Conservation (phyloP, 2,797 vertebrate species). For the Heterohyrax brucei region DNA sequence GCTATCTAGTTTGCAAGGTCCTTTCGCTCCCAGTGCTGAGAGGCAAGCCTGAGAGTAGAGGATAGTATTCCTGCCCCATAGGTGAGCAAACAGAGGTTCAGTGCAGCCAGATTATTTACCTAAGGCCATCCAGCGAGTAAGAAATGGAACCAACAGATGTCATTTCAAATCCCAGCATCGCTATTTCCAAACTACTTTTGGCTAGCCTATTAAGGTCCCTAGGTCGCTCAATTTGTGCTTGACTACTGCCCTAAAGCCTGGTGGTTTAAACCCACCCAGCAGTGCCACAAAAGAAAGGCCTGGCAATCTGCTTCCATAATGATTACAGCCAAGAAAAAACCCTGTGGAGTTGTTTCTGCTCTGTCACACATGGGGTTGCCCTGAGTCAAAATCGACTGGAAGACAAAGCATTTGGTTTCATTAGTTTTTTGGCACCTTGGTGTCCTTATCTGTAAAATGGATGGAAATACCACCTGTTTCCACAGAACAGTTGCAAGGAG, state of each 20-base stretch:
- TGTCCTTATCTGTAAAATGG: slow-evolving; percentile 25
- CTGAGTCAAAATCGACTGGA: background rate
- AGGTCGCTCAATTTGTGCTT: background rate
- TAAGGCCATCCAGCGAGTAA: background rate
- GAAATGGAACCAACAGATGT: background rate
- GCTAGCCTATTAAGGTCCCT: background rate
- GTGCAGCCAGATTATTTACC: background rate
- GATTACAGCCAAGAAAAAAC: background rate
- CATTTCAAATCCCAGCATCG: background rate
- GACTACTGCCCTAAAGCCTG: background rate
- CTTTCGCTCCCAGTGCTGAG: background rate
- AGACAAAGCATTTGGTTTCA: background rate
- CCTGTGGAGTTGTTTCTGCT: background rate
- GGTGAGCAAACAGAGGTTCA: background rate
- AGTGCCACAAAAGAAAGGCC: background rate
- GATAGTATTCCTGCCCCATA: background rate
- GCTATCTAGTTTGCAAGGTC: background rate
- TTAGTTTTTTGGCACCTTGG: background rate
- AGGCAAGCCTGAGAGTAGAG: background rate
- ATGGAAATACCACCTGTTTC: background rate
- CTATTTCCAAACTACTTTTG: background rate
- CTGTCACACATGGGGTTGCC: background rate
- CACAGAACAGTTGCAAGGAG: background rate
- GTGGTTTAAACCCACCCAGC: background rate
- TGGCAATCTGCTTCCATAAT: background rate